A percentile compares a stretch with the other conserved stretches of the same genome.
phyloP scores from a whole-genome alignment of 2,113 vertebrate genomes.

The Mus pahari region DNA sequence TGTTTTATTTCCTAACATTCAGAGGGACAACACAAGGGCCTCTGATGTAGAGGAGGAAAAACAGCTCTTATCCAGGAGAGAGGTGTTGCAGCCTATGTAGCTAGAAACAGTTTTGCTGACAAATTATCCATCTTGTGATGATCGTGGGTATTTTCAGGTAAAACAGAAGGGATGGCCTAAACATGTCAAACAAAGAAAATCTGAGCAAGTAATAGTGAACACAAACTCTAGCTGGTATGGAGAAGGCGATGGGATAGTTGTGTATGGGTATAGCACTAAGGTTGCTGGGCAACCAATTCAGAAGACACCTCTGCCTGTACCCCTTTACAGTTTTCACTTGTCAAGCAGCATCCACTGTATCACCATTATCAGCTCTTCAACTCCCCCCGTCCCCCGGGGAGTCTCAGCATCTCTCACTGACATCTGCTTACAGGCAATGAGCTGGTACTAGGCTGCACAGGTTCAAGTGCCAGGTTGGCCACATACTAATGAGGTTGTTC shows the following conservation, averaged over 20 bases:
- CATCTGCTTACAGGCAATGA: not conserved
- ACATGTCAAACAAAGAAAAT: constrained; percentile 9
- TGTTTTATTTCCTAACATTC: not conserved
- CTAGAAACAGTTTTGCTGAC: not conserved
- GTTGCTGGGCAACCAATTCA: no score
- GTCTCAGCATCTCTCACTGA: not conserved
- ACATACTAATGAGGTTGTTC: not conserved
- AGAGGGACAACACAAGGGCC: not conserved
- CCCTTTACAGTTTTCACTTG: not conserved
- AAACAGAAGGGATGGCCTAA: not conserved
- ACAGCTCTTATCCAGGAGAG: not conserved
- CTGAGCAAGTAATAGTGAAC: not conserved
- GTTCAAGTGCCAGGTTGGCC: not conserved
- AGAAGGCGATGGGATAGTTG: not conserved
- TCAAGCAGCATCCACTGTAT: not conserved
- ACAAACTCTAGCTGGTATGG: not conserved
- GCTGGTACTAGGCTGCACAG: not conserved
- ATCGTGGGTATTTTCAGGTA: not conserved
- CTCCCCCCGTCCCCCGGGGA: not conserved
- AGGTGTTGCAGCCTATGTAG: not conserved
- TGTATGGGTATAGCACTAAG: accelerated
- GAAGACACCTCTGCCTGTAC: accelerated
- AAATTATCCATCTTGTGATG: not conserved
- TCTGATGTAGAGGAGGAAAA: not conserved
- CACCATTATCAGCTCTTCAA: not conserved